Percentiles rank a stretch among this genome's conserved stretches.
Conservation (phyloP, 1,140 invertebrate species). For the Macrosteles quadrilineatus region DNA sequence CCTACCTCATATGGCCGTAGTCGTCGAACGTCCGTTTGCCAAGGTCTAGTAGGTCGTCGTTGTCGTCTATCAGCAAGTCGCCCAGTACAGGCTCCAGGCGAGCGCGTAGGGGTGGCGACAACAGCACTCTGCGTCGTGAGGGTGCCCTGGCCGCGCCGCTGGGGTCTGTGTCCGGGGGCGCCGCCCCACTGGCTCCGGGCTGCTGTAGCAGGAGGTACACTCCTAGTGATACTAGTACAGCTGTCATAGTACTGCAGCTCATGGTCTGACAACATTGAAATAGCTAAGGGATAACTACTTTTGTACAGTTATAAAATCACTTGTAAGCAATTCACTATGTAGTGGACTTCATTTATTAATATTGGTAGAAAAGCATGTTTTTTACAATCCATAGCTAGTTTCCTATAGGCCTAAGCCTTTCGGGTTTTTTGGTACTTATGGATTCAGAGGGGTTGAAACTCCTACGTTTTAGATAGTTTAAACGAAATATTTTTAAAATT, state of each 20-base stretch:
- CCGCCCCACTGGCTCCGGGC: not conserved
- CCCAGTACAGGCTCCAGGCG: conserved; percentile 21
- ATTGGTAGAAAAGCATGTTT: too few species aligned
- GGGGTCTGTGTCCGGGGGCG: not conserved
- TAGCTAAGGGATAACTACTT: not conserved
- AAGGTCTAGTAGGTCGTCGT: conserved; percentile 24
- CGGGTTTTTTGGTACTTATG: too few species aligned
- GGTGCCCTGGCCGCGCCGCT: not conserved
- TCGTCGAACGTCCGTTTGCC: conserved; percentile 56
- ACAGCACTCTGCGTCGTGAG: not conserved
- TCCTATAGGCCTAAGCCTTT: too few species aligned
- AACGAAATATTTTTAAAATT: too few species aligned
- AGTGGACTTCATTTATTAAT: too few species aligned
- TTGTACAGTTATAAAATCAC: too few species aligned
- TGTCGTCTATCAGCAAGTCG: conserved; percentile 20
- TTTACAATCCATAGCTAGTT: too few species aligned
- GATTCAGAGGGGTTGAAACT: too few species aligned
- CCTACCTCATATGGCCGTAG: conserved; percentile 60
- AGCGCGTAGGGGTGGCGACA: conserved; percentile 8
- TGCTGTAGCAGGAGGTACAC: conserved; percentile 15
- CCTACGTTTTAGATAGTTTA: too few species aligned
- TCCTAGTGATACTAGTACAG: conserved; percentile 4
- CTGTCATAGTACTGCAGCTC: conserved; percentile 15
- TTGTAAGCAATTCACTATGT: too few species aligned
- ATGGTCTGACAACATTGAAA: not conserved